Base-by-base conservation (phyloP, 2,888 invertebrate species). In the Cephus pulcher region DNA sequence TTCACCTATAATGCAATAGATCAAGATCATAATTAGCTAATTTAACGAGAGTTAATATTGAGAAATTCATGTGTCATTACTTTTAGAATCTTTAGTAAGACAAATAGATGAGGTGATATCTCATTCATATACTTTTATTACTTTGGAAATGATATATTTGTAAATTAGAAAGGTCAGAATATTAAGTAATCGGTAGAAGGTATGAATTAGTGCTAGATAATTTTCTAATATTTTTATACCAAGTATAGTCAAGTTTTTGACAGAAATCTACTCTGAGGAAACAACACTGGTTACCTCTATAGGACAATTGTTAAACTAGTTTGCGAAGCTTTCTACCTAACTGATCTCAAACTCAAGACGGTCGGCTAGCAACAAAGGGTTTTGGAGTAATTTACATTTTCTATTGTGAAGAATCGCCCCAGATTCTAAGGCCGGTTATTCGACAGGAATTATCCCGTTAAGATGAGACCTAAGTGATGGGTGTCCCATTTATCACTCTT, bases 321-420 rank as follows among this genome's bases (percentile, higher is more conserved):
- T 56, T 56, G 6, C 23, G 23, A 56, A 56, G 23, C 9, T 9
- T 56, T 56, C 23, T 56, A 56, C 23, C 56, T 56, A 23, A 56
- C 56, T 56, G 56, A 56, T 56, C 56, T 23, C 23, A 56, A 23
- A 15, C 56, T 56, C 56, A 56, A 56, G 56, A 56, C 40, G 40
- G 40, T 40, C 15, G 40, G 40, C 40, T 40, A 15, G 71, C 32
- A 34, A 71, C 71, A 71, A 71, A 33, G 34, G 32, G 12, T 71
- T 71, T 71, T 71, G 9, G 71, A 71, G 71, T 33, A 12, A 71
- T 71, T 71, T 71, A 71, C 71, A 71, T 71, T 71, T 71, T 71
- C 71, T 71, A 71, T 71, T 71, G 71, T 71, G 9, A 71, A 56
- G 56, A 56, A 23, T 56, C 23, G 56, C 2, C 56, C 56, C 23